Percentiles rank a stretch among this genome's conserved stretches.
Evolutionary conservation across 2,113 vertebrate genomes (phyloP).

Genomic region (Scatophagus argus): DNA sequence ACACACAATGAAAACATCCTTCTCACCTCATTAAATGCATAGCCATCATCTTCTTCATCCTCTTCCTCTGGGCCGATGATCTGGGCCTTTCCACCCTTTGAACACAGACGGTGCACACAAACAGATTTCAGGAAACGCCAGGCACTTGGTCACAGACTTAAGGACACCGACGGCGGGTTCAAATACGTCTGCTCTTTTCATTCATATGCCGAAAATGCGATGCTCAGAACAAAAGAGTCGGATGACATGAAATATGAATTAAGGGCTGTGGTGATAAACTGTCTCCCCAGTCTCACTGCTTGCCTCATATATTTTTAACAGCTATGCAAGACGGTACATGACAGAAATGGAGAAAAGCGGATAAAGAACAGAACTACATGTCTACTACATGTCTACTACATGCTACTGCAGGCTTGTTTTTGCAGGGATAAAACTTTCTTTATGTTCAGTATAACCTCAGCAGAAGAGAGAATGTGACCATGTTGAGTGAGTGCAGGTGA

Average conservation of each 20-base stretch:
- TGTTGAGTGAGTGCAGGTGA: background rate
- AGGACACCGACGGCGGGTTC: background rate
- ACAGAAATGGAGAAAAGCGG: background rate
- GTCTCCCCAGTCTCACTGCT: background rate
- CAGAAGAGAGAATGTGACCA: background rate
- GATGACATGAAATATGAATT: background rate
- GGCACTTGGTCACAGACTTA: background rate
- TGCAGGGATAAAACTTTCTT: no score
- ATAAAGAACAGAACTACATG: background rate
- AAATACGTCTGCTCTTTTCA: background rate
- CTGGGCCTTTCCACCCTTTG: conserved; percentile 79
- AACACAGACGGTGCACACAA: conserved; percentile 25
- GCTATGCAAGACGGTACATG: background rate
- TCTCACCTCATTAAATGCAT: conserved; percentile 80
- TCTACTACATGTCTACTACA: no score
- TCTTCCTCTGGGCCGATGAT: conserved; percentile 96
- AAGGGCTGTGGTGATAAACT: background rate
- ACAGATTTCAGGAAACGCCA: background rate
- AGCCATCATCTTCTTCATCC: conserved; percentile 86
- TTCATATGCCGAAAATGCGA: background rate
- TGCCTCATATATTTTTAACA: background rate
- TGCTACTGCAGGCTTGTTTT: no score
- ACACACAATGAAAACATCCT: background rate
- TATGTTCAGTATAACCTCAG: background rate
- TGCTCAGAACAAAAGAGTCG: background rate